A percentile compares a stretch with the other conserved stretches of the same genome.
Conservation (phyloP, 2,888 invertebrate species). For the Mythimna loreyi region DNA sequence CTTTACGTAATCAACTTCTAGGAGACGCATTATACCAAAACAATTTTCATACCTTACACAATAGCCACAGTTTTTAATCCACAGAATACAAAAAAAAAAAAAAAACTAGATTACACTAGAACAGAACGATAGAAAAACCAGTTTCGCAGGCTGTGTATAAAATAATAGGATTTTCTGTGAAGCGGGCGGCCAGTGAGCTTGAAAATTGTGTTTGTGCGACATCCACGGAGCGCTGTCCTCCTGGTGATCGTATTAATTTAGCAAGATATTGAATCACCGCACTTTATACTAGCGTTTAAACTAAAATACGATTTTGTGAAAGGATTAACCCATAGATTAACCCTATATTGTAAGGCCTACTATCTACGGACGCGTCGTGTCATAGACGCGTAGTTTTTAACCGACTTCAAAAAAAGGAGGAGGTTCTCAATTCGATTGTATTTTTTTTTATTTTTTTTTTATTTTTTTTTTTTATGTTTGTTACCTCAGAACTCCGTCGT, state of each 20-base stretch:
- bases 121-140: constrained; percentile 9
- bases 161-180: constrained; percentile 50
- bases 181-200: constrained; percentile 29
- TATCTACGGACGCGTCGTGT: too few species aligned
- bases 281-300: not conserved
- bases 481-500: too few species aligned
- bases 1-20: not conserved
- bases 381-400: too few species aligned
- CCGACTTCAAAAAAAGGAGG: too few species aligned
- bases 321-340: not conserved
- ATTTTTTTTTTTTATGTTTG: too few species aligned
- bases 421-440: too few species aligned
- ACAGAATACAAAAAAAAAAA: not conserved
- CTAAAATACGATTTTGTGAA: not conserved
- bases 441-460: too few species aligned
- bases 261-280: constrained; percentile 28
- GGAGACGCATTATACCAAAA: not conserved
- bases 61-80: not conserved
- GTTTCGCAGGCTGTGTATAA: constrained; percentile 17
- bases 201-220: constrained; percentile 57
- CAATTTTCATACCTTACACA: not conserved
- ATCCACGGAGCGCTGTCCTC: constrained; percentile 25
- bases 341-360: not conserved
- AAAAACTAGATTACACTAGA: constrained; percentile 2
- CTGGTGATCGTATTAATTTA: constrained; percentile 31